phyloP scores from a whole-genome alignment of 2,113 vertebrate genomes.

The Choloepus hoffmanni region DNA sequence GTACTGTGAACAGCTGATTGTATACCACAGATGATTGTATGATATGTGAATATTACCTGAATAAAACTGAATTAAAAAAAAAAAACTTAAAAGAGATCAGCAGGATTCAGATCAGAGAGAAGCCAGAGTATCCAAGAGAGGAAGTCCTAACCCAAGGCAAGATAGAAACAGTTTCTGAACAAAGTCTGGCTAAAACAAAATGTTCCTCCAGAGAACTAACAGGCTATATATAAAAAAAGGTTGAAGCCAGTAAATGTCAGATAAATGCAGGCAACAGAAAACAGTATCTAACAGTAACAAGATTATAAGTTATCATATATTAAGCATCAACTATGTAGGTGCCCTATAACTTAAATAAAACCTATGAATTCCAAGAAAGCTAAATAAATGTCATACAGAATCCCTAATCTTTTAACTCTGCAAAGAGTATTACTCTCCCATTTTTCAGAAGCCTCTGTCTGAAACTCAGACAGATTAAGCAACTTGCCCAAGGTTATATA shows the following conservation, averaged over 20 bases:
- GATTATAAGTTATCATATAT: neutral
- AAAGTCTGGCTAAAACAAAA: neutral
- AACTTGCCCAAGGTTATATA: neutral
- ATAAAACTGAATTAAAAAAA: too few relatives aligned
- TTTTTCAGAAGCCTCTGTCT: neutral
- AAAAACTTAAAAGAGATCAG: too few relatives aligned
- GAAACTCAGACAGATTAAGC: neutral
- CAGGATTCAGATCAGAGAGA: neutral
- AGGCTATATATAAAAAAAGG: neutral
- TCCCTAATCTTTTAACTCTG: conserved; percentile 1
- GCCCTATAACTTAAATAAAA: neutral
- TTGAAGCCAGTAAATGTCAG: neutral
- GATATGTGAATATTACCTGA: too few relatives aligned
- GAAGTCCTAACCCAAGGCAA: neutral
- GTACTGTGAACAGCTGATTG: too few relatives aligned
- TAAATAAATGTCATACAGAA: neutral
- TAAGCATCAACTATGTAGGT: neutral
- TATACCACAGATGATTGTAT: too few relatives aligned
- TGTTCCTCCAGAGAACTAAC: neutral
- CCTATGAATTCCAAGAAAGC: neutral
- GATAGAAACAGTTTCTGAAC: neutral
- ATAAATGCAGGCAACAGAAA: neutral
- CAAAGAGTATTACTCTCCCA: neutral
- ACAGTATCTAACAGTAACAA: neutral
- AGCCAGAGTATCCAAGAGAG: neutral